A percentile compares a stretch with the other conserved stretches of the same genome.
These are phyloP conservation scores for Pseudobourletiella spinata DNA, from an alignment of 1,140 invertebrate species.

Conservation along the genomic window DNA sequence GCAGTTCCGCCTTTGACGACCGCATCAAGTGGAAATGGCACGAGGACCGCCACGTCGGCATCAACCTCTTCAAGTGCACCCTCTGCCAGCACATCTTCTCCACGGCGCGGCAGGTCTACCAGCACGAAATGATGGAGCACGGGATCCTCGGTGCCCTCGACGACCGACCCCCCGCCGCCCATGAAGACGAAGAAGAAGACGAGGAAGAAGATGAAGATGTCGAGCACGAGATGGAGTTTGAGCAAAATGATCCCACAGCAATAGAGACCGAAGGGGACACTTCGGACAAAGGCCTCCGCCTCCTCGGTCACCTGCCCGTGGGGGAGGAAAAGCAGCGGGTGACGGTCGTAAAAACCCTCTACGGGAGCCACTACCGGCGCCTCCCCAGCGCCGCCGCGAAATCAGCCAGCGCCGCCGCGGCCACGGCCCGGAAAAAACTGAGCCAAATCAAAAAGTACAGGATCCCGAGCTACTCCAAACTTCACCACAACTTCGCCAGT, in stretches of 20 bases:
- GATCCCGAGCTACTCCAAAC: not conserved
- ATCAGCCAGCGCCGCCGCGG: too few relatives aligned
- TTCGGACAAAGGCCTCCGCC: too few relatives aligned
- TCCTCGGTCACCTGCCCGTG: not conserved
- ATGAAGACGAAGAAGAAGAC: not conserved
- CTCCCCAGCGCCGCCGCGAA: not conserved
- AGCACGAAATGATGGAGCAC: conserved; percentile 28
- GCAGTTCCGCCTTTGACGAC: conserved; percentile 18
- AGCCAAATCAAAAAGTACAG: not conserved
- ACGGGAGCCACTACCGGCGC: not conserved
- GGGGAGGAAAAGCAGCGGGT: not conserved
- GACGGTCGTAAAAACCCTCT: not conserved
- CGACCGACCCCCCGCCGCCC: too few relatives aligned
- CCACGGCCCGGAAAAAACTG: too few relatives aligned
- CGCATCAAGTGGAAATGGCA: conserved; percentile 26
- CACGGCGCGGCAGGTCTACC: conserved; percentile 19
- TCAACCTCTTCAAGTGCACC: conserved; percentile 31
- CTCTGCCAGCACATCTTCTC: conserved; percentile 18
- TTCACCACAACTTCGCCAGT: not conserved
- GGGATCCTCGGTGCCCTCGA: not conserved
- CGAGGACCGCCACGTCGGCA: conserved; percentile 29
- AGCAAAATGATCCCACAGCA: too few relatives aligned
- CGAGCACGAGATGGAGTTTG: too few relatives aligned
- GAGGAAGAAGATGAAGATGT: not conserved
- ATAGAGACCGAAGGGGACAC: too few relatives aligned